Evolutionary conservation across 2,113 vertebrate species (phyloP).

Genomic region (Delphinus delphis): DNA sequence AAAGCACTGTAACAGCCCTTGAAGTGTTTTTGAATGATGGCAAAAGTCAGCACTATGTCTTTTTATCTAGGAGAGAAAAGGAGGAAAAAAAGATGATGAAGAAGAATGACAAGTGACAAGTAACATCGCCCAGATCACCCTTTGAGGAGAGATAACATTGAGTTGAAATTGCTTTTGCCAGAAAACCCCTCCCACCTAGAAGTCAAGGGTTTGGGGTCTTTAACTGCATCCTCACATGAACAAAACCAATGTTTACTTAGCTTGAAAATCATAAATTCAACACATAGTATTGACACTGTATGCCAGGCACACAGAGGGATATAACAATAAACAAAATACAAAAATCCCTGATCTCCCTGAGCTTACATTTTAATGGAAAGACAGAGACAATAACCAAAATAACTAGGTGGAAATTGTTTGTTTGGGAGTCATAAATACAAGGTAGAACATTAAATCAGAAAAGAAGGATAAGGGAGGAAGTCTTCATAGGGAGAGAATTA

Average conservation of each 20-base stretch:
- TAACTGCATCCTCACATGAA: background rate
- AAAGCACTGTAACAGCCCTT: background rate
- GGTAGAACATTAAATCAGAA: background rate
- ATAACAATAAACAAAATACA: background rate
- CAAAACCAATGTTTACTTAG: background rate
- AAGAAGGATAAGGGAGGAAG: background rate
- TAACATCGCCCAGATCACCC: constrained; percentile 18
- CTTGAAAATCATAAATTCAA: background rate
- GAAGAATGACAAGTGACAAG: constrained; percentile 21
- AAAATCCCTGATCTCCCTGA: background rate
- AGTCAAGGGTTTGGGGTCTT: background rate
- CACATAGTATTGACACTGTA: background rate
- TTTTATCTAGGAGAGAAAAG: constrained; percentile 10
- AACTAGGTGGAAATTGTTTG: background rate
- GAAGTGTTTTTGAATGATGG: constrained; percentile 37
- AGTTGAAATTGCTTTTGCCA: background rate
- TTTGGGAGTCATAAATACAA: background rate
- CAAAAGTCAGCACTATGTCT: constrained; percentile 13
- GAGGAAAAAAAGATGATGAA: background rate
- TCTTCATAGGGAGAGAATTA: background rate
- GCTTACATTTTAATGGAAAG: background rate
- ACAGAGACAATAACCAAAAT: background rate
- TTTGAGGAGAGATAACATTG: background rate
- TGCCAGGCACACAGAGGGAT: background rate
- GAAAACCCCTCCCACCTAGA: background rate